Conservation (phyloP, 2,113 vertebrate genomes). For the Psettodes erumei region DNA sequence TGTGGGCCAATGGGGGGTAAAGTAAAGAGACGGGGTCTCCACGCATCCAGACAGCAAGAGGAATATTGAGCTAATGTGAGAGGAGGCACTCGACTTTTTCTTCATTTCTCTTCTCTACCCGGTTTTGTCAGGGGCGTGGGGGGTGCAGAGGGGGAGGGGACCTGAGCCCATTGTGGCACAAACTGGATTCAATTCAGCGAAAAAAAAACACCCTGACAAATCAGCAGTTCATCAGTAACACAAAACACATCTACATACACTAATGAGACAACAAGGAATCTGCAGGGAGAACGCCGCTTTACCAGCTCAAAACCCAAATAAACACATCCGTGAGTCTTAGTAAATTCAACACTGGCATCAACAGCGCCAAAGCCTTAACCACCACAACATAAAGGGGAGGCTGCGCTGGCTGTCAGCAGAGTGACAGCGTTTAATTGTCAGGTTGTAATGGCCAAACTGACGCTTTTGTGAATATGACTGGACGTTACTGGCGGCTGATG, state of each 20-base stretch:
- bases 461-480: too few species aligned
- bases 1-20: conserved; percentile 75
- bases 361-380: neutral
- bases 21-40: conserved; percentile 55
- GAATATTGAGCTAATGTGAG: conserved; percentile 55
- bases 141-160: conserved; percentile 8
- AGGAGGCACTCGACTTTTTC: conserved; percentile 29
- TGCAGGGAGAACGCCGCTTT: neutral
- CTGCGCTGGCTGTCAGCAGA: too few species aligned
- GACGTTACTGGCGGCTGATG: too few species aligned
- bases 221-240: neutral
- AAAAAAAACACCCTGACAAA: neutral
- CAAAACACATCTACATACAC: neutral
- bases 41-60: conserved; percentile 56
- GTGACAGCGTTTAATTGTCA: too few species aligned
- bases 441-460: too few species aligned
- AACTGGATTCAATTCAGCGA: neutral
- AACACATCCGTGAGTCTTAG: too few species aligned
- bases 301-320: neutral
- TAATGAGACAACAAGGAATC: neutral
- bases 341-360: neutral
- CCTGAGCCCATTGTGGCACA: neutral
- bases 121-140: conserved; percentile 10
- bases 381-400: neutral
- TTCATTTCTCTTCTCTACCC: conserved; percentile 24